Evolutionary conservation across 2,113 vertebrate species (phyloP), one percentile per base, ranked within the genome.

Genomic region (Climacteris rufus): DNA sequence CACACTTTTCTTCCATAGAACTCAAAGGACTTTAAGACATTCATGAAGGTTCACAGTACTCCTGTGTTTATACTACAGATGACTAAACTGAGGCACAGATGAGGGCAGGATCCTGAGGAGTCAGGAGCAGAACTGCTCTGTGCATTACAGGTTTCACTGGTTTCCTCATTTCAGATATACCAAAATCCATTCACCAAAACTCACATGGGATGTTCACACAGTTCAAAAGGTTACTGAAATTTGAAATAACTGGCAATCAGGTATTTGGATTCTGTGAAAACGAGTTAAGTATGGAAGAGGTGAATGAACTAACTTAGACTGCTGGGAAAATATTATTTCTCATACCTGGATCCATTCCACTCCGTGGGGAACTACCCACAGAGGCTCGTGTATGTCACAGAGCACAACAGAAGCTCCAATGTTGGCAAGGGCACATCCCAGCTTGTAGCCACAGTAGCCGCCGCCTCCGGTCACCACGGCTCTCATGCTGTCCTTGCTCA

Each of bases 401-500:
- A 99, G 98, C 76, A 99, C 94, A 77, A 99, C 99, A 6, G 97
- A 96, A 69, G 97, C 86, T 45, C 99, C 99, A 6, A 87, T 90
- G 14, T n/a, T 94, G 89, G 98, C 98, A 71, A 99, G 98, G 33
- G 98, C 97, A 66, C 97, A 98, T 28, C 98, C 99, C 82, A 99
- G 97, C 75, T 97, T 99, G 78, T 98, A 99, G 27, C 99, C 99
- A 42, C 99, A 98, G 64, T 99, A 99, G 54, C 99, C 99, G 5
- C 96, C 98, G 1, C 99, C 99, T 83, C 99, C 99, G 0, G 99
- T 99, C 93, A 99, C 98, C 94, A 99, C 94, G 4, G 98, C 98
- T 97, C 97, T 99, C 63, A 96, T 96, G 15, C 33, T 31, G 7
- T 50, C 57, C 19, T 63, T 59, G 6, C 13, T 68, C 18, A 11